Evolutionary conservation across 2,797 vertebrate genomes (phyloP), one percentile per base, ranked within the genome.

Genomic region (Pipistrellus nathusii): DNA sequence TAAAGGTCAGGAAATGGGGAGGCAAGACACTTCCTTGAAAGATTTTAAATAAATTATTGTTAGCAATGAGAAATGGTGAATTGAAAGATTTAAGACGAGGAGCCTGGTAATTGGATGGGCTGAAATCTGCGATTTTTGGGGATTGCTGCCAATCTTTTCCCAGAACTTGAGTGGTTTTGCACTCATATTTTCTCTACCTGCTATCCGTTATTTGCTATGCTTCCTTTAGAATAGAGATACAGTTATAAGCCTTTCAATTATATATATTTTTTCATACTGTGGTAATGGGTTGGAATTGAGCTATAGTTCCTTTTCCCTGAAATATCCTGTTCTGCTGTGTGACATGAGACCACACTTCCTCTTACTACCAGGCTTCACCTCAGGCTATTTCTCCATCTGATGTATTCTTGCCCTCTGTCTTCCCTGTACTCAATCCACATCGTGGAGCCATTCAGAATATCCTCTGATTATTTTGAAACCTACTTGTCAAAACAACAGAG

Each of bases 11-110:
- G 66, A 91, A 92, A 90, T 78, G 88, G 44, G 55, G 77, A 91
- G 38, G 27, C 4, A 30, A 88, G 68, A 94, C 86, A 96, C 85
- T 91, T 93, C 53, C 57, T 92, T 96, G 94, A 80, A 94, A 96
- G 57, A 81, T 95, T 91, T 92, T 64, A 88, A 94, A 78, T 84
- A 32, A 93, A 81, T 94, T 85, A 96, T 82, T 93, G 95, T 92
- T 88, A 89, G 87, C 71, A 93, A 91, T 83, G 93, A 87, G 84
- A 91, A 93, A 53, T 51, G 35, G 64, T 85, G 86, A 93, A 69
- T 85, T 77, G 46, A 88, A 90, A 78, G 9, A 69, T 71, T 90
- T 46, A n/a, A 75, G 72, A 78, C 0, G 4, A 95, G 12, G 23
- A 64, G 0, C 4, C 46, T 85, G 41, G 11, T 83, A 30, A 23